Conservation (phyloP, 2,113 vertebrate genomes). For the Rhabdornis inornatus region DNA sequence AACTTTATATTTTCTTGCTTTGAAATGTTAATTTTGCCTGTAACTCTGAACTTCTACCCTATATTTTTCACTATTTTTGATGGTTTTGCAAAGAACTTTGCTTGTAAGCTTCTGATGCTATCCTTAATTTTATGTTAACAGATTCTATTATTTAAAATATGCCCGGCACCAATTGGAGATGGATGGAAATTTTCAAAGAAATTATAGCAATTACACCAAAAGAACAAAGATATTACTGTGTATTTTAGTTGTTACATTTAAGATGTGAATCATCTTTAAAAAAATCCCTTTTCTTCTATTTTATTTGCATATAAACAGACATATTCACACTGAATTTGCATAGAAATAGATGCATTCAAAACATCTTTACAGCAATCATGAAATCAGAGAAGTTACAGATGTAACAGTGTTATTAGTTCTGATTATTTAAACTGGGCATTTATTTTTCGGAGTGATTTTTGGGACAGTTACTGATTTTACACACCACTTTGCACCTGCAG, state of each 20-base stretch:
- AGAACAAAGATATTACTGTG: slow-evolving; percentile 15
- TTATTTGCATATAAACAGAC: slow-evolving; percentile 49
- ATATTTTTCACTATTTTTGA: background rate
- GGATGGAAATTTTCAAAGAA: slow-evolving; percentile 2
- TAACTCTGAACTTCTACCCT: background rate
- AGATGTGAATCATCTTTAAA: background rate
- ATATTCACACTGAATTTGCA: slow-evolving; percentile 22
- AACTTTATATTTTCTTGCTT: background rate
- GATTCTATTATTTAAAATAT: slow-evolving; percentile 8
- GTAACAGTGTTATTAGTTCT: slow-evolving; percentile 24
- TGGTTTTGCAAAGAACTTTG: background rate
- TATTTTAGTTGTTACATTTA: slow-evolving; percentile 20
- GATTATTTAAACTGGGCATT: slow-evolving; percentile 39
- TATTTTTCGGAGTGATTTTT: slow-evolving; percentile 16
- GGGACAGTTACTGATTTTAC: slow-evolving; percentile 7
- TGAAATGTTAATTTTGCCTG: background rate
- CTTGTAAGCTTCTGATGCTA: background rate
- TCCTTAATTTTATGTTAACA: background rate
- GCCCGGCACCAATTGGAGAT: background rate
- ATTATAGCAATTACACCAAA: slow-evolving; percentile 19
- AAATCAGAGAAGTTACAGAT: slow-evolving; percentile 50
- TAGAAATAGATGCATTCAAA: slow-evolving; percentile 26
- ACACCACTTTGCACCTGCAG: background rate
- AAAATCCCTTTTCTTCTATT: background rate
- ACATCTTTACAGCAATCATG: slow-evolving; percentile 23